These are phyloP conservation scores for Callosobruchus maculatus DNA, from an alignment of 2,888 invertebrate species.

Conservation along the genomic window DNA sequence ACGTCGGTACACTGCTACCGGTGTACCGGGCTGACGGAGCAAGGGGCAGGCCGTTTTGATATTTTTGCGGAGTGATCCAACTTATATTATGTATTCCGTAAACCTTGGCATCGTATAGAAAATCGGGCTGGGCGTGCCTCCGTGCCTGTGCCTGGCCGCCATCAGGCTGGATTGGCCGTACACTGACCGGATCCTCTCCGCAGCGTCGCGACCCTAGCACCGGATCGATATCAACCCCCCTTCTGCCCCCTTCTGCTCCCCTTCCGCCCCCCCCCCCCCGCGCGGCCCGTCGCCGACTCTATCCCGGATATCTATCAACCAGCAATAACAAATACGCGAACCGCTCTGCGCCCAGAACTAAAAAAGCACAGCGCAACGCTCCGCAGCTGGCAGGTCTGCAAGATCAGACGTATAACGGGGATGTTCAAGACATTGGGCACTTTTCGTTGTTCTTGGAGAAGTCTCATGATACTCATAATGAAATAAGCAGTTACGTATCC, in stretches of 20 bases:
- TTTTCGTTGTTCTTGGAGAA: too few relatives aligned
- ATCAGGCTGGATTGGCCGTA: background rate
- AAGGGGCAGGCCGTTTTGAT: too few relatives aligned
- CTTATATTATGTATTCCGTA: too few relatives aligned
- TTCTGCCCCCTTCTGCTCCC: background rate
- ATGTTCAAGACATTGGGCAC: too few relatives aligned
- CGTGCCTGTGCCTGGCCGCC: too few relatives aligned
- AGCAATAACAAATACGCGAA: background rate
- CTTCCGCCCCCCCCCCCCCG: background rate
- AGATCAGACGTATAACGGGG: background rate
- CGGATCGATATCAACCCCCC: background rate
- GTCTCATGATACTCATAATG: too few relatives aligned
- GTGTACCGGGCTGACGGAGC: too few relatives aligned
- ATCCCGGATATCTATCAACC: background rate
- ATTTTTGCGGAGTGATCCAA: too few relatives aligned
- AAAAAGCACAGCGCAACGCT: background rate
- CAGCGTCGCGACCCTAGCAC: background rate
- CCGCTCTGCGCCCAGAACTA: background rate
- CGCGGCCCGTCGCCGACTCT: background rate
- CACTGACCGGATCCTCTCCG: background rate
- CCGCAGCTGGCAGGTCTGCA: background rate
- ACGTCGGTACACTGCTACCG: too few relatives aligned
- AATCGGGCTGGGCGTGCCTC: background rate
- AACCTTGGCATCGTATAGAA: background rate
- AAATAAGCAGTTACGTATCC: too few relatives aligned